Percentiles rank a stretch among this genome's conserved stretches.
Conservation (phyloP, 2,888 invertebrate species). For the Eupithecia inturbata region DNA sequence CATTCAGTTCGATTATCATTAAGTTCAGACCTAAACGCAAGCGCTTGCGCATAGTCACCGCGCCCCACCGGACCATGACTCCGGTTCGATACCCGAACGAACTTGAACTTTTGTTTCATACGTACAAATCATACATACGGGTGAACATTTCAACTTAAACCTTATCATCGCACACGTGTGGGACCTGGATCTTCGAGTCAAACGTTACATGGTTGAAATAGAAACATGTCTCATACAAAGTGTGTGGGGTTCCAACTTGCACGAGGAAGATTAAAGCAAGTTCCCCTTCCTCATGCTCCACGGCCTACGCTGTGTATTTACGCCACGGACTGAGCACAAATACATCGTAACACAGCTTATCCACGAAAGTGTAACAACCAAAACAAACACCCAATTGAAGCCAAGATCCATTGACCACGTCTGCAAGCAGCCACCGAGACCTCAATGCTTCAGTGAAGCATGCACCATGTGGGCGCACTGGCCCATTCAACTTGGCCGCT, state of each 20-base stretch:
- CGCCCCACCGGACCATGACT: conserved; percentile 19
- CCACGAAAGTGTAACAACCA: conserved; percentile 17
- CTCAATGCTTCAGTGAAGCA: conserved; percentile 61
- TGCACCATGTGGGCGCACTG: conserved; percentile 50
- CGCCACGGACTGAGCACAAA: neutral
- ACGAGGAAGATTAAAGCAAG: too few species aligned
- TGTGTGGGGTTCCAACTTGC: too few species aligned
- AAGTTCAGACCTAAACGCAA: neutral
- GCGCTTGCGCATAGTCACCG: neutral
- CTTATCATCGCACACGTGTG: neutral
- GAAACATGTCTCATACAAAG: neutral
- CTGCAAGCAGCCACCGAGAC: conserved; percentile 54
- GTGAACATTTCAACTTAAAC: neutral
- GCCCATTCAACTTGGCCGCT: conserved; percentile 36
- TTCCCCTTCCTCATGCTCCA: too few species aligned
- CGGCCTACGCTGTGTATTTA: neutral
- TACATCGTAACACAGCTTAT: neutral
- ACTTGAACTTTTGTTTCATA: conserved; percentile 29
- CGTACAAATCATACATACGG: neutral
- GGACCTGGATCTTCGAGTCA: neutral
- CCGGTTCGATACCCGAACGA: conserved; percentile 32
- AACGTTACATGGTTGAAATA: neutral
- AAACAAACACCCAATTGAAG: conserved; percentile 14
- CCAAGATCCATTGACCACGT: conserved; percentile 23
- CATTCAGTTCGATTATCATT: neutral